These are phyloP conservation scores for Lochmaea capreae DNA, from an alignment of 2,888 invertebrate genomes.

Conservation along the genomic window DNA sequence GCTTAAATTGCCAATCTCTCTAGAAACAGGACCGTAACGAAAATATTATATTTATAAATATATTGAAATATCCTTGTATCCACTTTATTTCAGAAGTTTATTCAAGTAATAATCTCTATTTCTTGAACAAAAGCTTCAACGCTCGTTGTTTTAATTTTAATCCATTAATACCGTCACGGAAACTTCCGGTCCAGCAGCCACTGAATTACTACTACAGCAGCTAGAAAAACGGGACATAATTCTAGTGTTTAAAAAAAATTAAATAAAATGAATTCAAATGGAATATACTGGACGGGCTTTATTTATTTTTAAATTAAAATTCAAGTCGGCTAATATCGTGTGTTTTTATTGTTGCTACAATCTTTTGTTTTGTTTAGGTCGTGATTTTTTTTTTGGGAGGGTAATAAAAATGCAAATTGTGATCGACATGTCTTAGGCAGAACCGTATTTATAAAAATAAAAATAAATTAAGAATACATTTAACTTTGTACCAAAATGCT, in stretches of 20 bases:
- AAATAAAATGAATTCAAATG: constrained; percentile 10
- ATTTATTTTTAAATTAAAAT: constrained; percentile 60
- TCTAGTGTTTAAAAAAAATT: constrained; percentile 30
- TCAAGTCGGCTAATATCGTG: constrained; percentile 61
- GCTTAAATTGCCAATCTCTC: too few species aligned
- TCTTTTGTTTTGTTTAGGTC: constrained; percentile 61
- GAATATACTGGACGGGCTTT: constrained; percentile 37
- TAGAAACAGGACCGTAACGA: too few species aligned
- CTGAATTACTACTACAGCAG: constrained; percentile 40
- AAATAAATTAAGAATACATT: not conserved
- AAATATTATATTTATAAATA: too few species aligned
- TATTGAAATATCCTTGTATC: too few species aligned
- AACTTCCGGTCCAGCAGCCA: constrained; percentile 7
- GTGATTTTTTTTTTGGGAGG: constrained; percentile 56
- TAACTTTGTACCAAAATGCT: too few species aligned
- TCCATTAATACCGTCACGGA: constrained; percentile 6
- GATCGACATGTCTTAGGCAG: constrained; percentile 42
- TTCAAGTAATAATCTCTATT: not conserved
- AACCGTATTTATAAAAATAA: not conserved
- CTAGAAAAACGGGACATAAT: constrained; percentile 37
- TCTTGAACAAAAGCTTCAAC: constrained; percentile 6
- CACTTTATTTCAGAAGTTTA: not conserved
- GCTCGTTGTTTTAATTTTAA: constrained; percentile 18
- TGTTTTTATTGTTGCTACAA: constrained; percentile 50
- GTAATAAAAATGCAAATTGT: constrained; percentile 62